These are phyloP conservation scores for Knipowitschia caucasica DNA, from an alignment of 2,797 vertebrate species.

Conservation along the genomic window DNA sequence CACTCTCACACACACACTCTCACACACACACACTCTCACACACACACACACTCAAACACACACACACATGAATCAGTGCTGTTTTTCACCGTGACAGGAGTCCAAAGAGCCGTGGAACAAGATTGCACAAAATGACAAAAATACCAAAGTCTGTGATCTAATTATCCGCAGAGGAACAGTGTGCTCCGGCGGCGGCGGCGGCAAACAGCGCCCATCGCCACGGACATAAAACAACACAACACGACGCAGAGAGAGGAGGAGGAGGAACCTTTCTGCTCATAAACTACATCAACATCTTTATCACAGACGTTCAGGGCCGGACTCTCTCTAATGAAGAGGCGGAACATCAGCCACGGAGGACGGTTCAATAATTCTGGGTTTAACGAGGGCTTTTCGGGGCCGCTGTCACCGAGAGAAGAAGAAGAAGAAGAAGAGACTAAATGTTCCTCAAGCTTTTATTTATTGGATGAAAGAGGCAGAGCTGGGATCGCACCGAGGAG, in stretches of 20 bases:
- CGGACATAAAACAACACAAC: constrained; percentile 36
- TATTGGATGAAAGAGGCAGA: constrained; percentile 7
- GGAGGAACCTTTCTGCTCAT: constrained; percentile 24
- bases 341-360: constrained; percentile 42
- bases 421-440: constrained; percentile 6
- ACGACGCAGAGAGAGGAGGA: constrained; percentile 12
- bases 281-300: constrained; percentile 39
- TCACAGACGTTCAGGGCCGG: constrained; percentile 28
- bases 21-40: constrained; percentile 29
- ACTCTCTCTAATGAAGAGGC: constrained; percentile 49
- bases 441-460: constrained; percentile 6
- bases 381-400: constrained; percentile 10
- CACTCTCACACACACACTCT: too few relatives aligned
- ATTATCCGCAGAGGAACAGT: constrained; percentile 33
- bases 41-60: constrained; percentile 62
- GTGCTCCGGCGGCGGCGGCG: constrained; percentile 18
- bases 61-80: constrained; percentile 63
- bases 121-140: constrained; percentile 13
- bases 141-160: constrained; percentile 18
- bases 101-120: constrained; percentile 35
- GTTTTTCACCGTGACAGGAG: constrained; percentile 41
- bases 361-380: constrained; percentile 19
- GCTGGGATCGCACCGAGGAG: constrained; percentile 3
- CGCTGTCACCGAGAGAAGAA: constrained; percentile 14
- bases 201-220: constrained; percentile 31